These are phyloP conservation scores for Papilio polytes DNA, from an alignment of 1,140 invertebrate genomes.

Conservation along the genomic window DNA sequence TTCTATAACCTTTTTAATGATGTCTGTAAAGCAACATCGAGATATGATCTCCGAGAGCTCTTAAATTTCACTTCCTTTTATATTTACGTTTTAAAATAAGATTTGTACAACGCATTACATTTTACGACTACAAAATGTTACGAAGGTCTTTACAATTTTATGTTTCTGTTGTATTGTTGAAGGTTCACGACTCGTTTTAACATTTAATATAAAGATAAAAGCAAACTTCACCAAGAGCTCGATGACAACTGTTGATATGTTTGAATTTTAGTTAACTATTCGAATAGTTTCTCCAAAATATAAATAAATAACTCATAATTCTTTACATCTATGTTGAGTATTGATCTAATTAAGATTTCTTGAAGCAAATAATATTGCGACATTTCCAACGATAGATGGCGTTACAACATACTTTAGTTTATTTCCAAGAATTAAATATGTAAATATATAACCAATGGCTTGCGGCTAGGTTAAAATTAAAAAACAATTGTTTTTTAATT, in stretches of 20 bases:
- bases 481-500: neutral
- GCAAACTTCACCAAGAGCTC: neutral
- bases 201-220: constrained; percentile 9
- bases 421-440: too few species aligned
- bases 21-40: neutral
- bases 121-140: constrained; percentile 25
- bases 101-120: constrained; percentile 15
- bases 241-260: neutral
- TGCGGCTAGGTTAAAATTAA: too few species aligned
- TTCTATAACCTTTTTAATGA: constrained; percentile 12
- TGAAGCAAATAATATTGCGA: too few species aligned
- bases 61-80: constrained; percentile 14
- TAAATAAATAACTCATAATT: too few species aligned
- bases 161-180: constrained; percentile 18
- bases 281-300: too few species aligned
- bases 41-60: neutral
- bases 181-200: neutral
- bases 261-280: neutral
- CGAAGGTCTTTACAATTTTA: constrained; percentile 23
- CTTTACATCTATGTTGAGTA: too few species aligned
- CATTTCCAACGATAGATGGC: too few species aligned
- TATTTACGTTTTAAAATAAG: constrained; percentile 16
- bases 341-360: too few species aligned
- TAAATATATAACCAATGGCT: too few species aligned
- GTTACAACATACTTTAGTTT: too few species aligned